Percentiles rank a stretch among this genome's conserved stretches.
phyloP scores from a whole-genome alignment of 1,140 invertebrate genomes.

The Drosophila eugracilis region DNA sequence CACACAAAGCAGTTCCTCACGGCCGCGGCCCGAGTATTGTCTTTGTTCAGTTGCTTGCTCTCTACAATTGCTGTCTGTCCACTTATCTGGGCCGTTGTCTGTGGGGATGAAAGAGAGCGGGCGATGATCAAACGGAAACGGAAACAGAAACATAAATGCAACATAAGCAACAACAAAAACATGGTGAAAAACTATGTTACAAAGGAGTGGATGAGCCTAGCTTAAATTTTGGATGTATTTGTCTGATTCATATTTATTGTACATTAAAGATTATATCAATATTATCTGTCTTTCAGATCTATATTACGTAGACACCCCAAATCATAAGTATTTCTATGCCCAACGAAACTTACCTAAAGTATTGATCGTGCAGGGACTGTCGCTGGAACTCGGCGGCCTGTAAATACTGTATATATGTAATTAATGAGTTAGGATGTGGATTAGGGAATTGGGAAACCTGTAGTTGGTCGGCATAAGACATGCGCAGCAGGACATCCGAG shows the following conservation, averaged over 20 bases:
- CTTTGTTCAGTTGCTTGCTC: constrained; percentile 82
- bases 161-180: constrained; percentile 34
- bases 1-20: constrained; percentile 77
- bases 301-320: too few species aligned
- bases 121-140: constrained; percentile 68
- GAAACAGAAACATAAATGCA: constrained; percentile 52
- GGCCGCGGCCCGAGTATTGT: constrained; percentile 64
- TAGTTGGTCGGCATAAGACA: constrained; percentile 85
- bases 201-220: constrained; percentile 49
- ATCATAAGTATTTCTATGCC: not conserved
- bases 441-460: constrained; percentile 81
- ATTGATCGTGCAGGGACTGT: constrained; percentile 84
- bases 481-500: constrained; percentile 84
- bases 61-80: constrained; percentile 71
- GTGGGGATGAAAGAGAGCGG: constrained; percentile 56
- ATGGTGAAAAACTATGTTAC: constrained; percentile 27
- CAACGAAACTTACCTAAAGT: constrained; percentile 78
- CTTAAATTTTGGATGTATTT: constrained; percentile 6
- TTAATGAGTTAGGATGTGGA: constrained; percentile 76
- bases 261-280: not conserved
- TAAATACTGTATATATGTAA: constrained; percentile 85
- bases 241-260: not conserved
- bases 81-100: constrained; percentile 85
- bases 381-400: constrained; percentile 85
- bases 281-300: not conserved